phyloP scores from a whole-genome alignment of 2,113 vertebrate species.

The Pteruthius melanotis region DNA sequence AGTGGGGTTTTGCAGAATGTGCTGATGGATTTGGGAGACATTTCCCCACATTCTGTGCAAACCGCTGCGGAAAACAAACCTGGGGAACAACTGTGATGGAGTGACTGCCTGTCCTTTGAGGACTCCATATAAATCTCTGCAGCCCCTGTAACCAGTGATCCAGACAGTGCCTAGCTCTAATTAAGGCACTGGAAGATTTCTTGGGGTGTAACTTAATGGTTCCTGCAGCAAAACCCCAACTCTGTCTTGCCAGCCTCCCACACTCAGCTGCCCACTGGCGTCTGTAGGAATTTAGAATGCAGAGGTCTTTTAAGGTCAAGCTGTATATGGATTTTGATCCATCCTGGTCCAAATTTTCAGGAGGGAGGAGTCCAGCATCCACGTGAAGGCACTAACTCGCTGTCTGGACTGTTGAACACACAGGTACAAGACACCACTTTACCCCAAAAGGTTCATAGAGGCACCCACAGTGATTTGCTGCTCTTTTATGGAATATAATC shows the following conservation, averaged over 20 bases:
- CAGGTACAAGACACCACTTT: background rate
- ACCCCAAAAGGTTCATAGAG: accelerated
- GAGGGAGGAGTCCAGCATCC: background rate
- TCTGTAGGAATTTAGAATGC: background rate
- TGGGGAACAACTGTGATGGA: background rate
- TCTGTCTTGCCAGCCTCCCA: background rate
- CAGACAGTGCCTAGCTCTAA: background rate
- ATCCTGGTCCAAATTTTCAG: background rate
- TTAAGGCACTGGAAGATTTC: background rate
- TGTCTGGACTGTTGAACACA: background rate
- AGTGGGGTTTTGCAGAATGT: background rate
- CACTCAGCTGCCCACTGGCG: background rate
- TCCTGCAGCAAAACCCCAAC: background rate
- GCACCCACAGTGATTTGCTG: background rate
- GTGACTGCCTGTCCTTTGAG: background rate
- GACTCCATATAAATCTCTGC: background rate
- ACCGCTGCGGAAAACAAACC: background rate
- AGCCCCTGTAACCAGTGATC: background rate
- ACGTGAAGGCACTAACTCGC: background rate
- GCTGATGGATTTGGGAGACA: background rate
- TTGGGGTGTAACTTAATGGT: background rate
- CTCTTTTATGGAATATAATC: background rate
- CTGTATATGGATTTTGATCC: background rate
- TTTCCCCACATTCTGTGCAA: background rate
- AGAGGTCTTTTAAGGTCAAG: background rate